A percentile compares a stretch with the other conserved stretches of the same genome.
These are phyloP conservation scores for Malthinus seriepunctatus DNA, from an alignment of 2,888 invertebrate genomes.

Conservation along the genomic window DNA sequence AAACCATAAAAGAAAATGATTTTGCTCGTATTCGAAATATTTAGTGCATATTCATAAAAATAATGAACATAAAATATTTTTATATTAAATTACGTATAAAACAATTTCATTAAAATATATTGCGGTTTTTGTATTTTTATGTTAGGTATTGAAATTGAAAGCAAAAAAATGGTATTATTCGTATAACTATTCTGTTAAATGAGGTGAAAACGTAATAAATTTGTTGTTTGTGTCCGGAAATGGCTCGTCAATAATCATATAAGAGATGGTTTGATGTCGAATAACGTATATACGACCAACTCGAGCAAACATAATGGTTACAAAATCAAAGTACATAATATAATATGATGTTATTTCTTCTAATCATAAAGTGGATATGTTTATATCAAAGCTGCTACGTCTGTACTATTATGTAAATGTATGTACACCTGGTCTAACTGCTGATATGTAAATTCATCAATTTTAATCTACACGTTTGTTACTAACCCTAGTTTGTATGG, in stretches of 20 bases:
- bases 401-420: neutral
- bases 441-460: constrained; percentile 3
- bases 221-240: constrained; percentile 1
- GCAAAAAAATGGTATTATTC: too few relatives aligned
- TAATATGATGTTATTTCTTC: too few relatives aligned
- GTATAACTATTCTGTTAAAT: neutral
- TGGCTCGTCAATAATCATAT: constrained; percentile 1
- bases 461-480: neutral
- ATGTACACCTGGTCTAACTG: constrained; percentile 7
- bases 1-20: too few relatives aligned
- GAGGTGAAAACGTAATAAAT: constrained; percentile 3
- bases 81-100: too few relatives aligned
- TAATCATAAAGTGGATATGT: neutral
- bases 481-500: too few relatives aligned
- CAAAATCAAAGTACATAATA: too few relatives aligned
- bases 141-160: too few relatives aligned
- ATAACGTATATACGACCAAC: neutral
- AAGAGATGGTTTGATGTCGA: neutral
- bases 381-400: neutral
- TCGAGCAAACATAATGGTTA: neutral
- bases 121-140: too few relatives aligned
- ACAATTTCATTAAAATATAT: too few relatives aligned
- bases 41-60: too few relatives aligned
- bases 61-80: too few relatives aligned
- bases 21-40: too few relatives aligned